phyloP scores from a whole-genome alignment of 2,797 vertebrate genomes.

The Oreonectes daqikongensis region DNA sequence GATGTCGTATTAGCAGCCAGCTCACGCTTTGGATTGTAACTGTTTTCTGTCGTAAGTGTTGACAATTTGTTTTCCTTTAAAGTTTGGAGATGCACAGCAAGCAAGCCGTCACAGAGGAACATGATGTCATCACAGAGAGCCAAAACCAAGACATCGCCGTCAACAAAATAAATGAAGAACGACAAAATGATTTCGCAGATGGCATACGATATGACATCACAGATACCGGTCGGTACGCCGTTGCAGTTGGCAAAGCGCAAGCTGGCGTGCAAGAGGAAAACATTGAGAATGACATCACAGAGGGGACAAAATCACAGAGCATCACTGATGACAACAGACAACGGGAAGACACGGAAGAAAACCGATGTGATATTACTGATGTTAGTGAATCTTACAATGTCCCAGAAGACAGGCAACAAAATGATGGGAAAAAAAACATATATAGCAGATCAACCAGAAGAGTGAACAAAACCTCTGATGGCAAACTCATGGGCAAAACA shows the following conservation, averaged over 20 bases:
- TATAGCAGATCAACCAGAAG: conserved; percentile 6
- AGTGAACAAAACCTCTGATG: not conserved
- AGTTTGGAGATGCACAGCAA: conserved; percentile 3
- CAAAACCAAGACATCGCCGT: conserved; percentile 14
- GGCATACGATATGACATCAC: not conserved
- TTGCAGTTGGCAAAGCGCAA: not conserved
- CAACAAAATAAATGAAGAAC: not conserved
- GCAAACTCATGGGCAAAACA: conserved; percentile 2
- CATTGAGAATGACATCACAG: not conserved
- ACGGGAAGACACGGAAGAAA: not conserved
- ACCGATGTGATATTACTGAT: not conserved
- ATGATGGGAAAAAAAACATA: not conserved
- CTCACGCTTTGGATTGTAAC: not conserved
- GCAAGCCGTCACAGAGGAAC: not conserved
- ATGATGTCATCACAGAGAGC: conserved; percentile 5
- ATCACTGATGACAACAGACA: not conserved
- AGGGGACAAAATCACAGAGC: not conserved
- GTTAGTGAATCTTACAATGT: not conserved
- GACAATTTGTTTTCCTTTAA: conserved; percentile 10
- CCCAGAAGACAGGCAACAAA: not conserved
- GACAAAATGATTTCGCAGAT: not conserved
- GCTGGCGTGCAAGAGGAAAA: too few relatives aligned
- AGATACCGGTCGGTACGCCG: not conserved
- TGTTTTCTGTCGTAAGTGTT: not conserved
- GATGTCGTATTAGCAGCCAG: not conserved